Base-by-base conservation (phyloP, 2,888 invertebrate genomes). In the Leptopterna dolabrata region DNA sequence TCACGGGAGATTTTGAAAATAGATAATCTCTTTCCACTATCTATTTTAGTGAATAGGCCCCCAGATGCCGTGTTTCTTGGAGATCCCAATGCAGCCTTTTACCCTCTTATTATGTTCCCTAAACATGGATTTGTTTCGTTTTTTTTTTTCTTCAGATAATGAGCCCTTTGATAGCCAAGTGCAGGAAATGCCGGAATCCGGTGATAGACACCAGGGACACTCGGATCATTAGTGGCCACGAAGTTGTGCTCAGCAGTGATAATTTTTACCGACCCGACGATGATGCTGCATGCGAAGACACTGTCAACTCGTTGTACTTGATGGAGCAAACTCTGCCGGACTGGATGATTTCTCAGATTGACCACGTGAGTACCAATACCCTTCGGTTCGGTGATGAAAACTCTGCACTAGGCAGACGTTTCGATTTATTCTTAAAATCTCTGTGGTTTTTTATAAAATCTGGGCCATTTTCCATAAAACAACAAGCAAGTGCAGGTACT, bases 341-440 rank as follows among this genome's bases (percentile, higher is more conserved):
- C 19, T 95, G 95, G 95, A 93, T 95, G 86, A 92, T 91, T 88
- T 86, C 89, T 41, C 92, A 92, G 90, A 91, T 95, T 63, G 93
- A 94, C 90, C 91, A 92, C 87, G 93, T 94, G 16, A 71, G 80
- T 78, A 24, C 14, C 11, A 9, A n/a, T n/a, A n/a, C n/a, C n/a
- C n/a, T n/a, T n/a, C n/a, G n/a, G n/a, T n/a, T n/a, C n/a, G n/a
- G n/a, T n/a, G n/a, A n/a, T n/a, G n/a, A n/a, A n/a, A n/a, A n/a
- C n/a, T n/a, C n/a, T n/a, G n/a, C n/a, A n/a, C n/a, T n/a, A n/a
- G n/a, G n/a, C n/a, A n/a, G n/a, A n/a, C n/a, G n/a, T n/a, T n/a
- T n/a, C n/a, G n/a, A n/a, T n/a, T n/a, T n/a, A n/a, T n/a, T n/a
- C n/a, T n/a, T n/a, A n/a, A n/a, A n/a, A n/a, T n/a, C n/a, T n/a